Conservation (phyloP, 2,888 invertebrate species). For the Saturnia pavonia region DNA sequence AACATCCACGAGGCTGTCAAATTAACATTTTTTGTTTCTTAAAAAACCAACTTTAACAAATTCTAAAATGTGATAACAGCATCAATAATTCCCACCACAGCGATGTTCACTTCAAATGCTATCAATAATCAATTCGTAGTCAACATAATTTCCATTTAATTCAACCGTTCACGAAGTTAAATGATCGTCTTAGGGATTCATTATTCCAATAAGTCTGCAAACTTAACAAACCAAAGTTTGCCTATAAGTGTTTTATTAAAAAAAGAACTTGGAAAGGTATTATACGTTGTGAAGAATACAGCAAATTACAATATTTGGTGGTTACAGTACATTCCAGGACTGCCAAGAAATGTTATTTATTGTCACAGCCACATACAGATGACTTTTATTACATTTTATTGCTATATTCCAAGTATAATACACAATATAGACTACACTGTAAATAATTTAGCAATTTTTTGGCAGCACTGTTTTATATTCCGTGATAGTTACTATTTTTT, state of each 20-base stretch:
- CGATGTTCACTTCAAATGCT: too few species aligned
- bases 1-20: too few species aligned
- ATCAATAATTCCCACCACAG: too few species aligned
- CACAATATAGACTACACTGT: neutral
- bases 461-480: neutral
- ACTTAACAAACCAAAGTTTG: too few species aligned
- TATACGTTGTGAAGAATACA: neutral
- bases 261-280: neutral
- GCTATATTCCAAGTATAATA: neutral
- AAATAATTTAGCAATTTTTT: neutral
- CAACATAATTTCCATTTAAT: too few species aligned
- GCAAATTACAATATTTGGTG: neutral
- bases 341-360: slow-evolving; percentile 9
- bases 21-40: too few species aligned
- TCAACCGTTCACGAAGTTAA: too few species aligned
- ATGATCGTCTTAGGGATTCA: too few species aligned
- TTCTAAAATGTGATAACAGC: too few species aligned
- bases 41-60: too few species aligned
- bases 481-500: neutral
- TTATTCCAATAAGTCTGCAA: too few species aligned
- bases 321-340: neutral
- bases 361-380: neutral
- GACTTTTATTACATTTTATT: neutral
- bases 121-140: too few species aligned
- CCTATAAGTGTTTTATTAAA: neutral